Conservation (phyloP, 92 coral and sea anemone species). For the Epizoanthus fatuus region DNA sequence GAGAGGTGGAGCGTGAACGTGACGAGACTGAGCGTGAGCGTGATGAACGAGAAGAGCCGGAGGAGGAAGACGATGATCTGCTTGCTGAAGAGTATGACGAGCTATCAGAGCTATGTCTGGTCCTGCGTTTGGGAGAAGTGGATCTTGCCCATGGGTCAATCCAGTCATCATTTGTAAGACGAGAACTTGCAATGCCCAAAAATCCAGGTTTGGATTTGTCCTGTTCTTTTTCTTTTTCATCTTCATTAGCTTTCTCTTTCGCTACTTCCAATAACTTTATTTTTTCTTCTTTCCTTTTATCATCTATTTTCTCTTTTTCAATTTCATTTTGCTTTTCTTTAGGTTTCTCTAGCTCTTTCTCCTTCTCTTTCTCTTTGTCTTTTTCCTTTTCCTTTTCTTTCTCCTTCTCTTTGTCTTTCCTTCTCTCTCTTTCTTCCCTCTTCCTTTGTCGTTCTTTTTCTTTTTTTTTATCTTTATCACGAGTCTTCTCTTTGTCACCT, state of each 20-base stretch:
- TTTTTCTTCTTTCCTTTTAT: slow-evolving; percentile 50
- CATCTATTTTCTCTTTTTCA: slow-evolving; percentile 46
- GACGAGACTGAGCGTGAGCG: slow-evolving; percentile 30
- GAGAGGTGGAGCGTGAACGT: slow-evolving; percentile 79
- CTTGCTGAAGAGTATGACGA: slow-evolving; percentile 74
- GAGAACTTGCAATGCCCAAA: slow-evolving; percentile 78
- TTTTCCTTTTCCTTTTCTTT: slow-evolving; percentile 10
- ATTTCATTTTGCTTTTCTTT: slow-evolving; percentile 57
- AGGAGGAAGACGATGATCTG: slow-evolving; percentile 84
- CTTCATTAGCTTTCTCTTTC: slow-evolving; percentile 57
- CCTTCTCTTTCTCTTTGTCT: slow-evolving; percentile 42
- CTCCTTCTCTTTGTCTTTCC: slow-evolving; percentile 52
- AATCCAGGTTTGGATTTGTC: slow-evolving; percentile 70
- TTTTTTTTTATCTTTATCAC: slow-evolving; percentile 28
- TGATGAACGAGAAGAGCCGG: slow-evolving; percentile 86
- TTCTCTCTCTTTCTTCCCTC: slow-evolving; percentile 57
- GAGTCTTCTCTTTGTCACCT: slow-evolving; percentile 67
- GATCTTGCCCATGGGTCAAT: slow-evolving; percentile 93
- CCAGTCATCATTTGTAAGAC: slow-evolving; percentile 89
- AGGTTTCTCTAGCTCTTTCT: slow-evolving; percentile 15
- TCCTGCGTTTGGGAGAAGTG: slow-evolving; percentile 88
- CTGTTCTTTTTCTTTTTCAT: slow-evolving; percentile 62
- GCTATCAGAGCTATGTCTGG: slow-evolving; percentile 57
- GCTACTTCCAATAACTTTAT: slow-evolving; percentile 34
- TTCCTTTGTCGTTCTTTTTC: slow-evolving; percentile 40